Conservation (phyloP, 2,797 vertebrate species). For the Vultur gryphus region DNA sequence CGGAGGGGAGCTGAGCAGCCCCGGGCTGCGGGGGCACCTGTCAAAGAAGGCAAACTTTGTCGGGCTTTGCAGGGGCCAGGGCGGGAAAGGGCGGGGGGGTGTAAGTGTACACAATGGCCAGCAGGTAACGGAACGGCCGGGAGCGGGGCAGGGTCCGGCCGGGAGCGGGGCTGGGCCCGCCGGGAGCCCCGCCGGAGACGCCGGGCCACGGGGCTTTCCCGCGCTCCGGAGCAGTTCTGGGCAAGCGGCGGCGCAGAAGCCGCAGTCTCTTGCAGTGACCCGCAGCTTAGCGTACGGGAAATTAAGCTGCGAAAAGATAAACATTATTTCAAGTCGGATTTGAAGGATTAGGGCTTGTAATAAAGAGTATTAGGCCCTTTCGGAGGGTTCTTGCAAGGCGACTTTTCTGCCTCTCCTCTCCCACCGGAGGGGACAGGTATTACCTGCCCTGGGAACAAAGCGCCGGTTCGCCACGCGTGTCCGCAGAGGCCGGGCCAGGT, state of each 20-base stretch:
- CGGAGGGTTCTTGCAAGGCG: conserved; percentile 69
- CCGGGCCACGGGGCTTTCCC: neutral
- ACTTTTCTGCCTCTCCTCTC: conserved; percentile 38
- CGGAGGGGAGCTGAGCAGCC: neutral
- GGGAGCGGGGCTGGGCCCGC: neutral
- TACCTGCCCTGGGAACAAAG: neutral
- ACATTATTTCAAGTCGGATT: conserved; percentile 84
- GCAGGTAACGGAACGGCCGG: neutral
- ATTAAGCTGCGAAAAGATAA: conserved; percentile 81
- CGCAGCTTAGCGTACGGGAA: conserved; percentile 70
- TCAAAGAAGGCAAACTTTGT: neutral
- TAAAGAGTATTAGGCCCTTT: conserved; percentile 80
- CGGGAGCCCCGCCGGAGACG: no score
- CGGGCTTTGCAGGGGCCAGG: neutral
- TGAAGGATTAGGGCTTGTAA: conserved; percentile 84
- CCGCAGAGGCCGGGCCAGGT: neutral
- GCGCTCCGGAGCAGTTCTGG: neutral
- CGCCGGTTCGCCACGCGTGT: neutral
- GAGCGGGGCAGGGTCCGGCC: no score
- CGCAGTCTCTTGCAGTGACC: conserved; percentile 65
- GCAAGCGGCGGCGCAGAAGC: neutral
- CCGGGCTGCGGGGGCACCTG: neutral
- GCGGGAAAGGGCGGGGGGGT: rapidly evolving
- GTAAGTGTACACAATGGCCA: neutral
- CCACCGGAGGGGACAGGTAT: neutral